Conservation (phyloP, 2,113 vertebrate genomes). For the Clarias magur region DNA sequence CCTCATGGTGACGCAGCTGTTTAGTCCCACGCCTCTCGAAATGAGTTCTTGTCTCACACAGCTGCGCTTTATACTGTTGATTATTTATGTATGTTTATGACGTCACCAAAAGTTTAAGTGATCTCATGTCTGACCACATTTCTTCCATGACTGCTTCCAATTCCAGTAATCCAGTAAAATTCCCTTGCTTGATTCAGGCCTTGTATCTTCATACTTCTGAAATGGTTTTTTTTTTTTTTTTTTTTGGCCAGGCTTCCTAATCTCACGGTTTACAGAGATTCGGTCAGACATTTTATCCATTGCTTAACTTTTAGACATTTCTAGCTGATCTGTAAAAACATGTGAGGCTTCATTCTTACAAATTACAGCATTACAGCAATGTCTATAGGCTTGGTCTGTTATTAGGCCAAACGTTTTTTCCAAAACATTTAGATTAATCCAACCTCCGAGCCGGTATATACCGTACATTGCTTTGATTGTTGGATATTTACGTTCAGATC, state of each 20-base stretch:
- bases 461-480: not conserved
- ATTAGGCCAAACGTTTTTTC: not conserved
- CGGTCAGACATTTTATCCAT: not conserved
- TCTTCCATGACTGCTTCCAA: too few species aligned
- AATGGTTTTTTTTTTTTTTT: too few species aligned
- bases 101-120: too few species aligned
- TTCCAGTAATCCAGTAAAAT: too few species aligned
- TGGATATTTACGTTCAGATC: not conserved
- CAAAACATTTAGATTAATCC: not conserved
- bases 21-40: too few species aligned
- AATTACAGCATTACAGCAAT: not conserved
- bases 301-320: not conserved
- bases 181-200: too few species aligned
- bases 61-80: too few species aligned
- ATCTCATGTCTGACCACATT: too few species aligned
- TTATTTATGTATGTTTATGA: too few species aligned
- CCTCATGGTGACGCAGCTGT: too few species aligned
- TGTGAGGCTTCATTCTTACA: not conserved
- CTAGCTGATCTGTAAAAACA: not conserved
- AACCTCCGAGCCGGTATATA: not conserved
- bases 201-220: too few species aligned
- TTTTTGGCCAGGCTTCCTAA: not conserved
- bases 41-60: too few species aligned
- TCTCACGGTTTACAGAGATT: not conserved
- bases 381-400: not conserved